Conservation (phyloP, 2,113 vertebrate species). For the Mesitornis unicolor region DNA sequence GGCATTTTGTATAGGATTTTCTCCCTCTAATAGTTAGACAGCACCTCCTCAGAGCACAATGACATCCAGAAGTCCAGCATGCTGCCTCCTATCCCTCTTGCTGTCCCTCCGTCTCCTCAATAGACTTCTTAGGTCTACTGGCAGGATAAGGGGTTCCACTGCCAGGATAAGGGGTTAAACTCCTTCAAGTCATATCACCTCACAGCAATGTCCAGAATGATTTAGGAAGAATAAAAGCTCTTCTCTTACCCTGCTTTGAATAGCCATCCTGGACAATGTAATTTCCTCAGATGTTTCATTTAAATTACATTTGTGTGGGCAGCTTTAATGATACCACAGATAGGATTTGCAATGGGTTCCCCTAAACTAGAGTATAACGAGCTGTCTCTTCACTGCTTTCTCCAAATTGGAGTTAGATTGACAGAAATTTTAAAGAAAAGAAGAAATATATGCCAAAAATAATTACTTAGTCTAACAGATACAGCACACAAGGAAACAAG, state of each 20-base stretch:
- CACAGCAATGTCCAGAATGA: not conserved
- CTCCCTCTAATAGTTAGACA: not conserved
- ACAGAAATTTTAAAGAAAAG: not conserved
- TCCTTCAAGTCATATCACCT: not conserved
- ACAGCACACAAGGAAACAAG: not conserved
- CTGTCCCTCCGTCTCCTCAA: not conserved
- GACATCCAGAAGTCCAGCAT: not conserved
- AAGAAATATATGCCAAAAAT: not conserved
- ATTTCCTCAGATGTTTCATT: not conserved
- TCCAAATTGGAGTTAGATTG: not conserved
- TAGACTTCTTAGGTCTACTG: not conserved
- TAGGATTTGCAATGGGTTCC: not conserved
- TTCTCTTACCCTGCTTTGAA: not conserved
- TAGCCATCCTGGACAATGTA: not conserved
- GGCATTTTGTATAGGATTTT: not conserved
- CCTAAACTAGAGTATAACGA: not conserved
- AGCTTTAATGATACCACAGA: not conserved
- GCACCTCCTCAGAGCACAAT: not conserved
- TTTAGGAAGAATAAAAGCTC: not conserved
- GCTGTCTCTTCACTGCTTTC: not conserved
- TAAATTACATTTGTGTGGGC: not conserved
- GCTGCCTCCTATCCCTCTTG: not conserved
- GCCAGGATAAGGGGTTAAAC: not conserved
- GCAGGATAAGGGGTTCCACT: not conserved
- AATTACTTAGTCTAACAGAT: not conserved